Percentiles rank a stretch among this genome's conserved stretches.
These are phyloP conservation scores for Apantesis nais DNA, from an alignment of 2,888 invertebrate species.

Conservation along the genomic window DNA sequence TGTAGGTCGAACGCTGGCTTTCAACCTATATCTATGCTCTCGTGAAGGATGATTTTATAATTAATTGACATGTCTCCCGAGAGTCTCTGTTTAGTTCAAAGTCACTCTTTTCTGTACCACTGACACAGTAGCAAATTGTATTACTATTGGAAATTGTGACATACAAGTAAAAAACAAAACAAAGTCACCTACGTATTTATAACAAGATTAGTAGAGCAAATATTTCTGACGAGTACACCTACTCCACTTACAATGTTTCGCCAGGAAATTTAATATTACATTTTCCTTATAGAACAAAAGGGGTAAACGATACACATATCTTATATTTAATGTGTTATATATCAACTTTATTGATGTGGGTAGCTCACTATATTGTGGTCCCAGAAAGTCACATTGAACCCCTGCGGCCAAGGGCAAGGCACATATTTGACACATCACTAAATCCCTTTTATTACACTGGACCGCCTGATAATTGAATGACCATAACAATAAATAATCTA, in stretches of 20 bases:
- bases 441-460: background rate
- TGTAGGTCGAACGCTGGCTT: too few species aligned
- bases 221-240: background rate
- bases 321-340: conserved; percentile 42
- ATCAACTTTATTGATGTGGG: conserved; percentile 41
- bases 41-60: too few species aligned
- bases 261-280: conserved; percentile 20
- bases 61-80: too few species aligned
- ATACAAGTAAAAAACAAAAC: background rate
- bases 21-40: too few species aligned
- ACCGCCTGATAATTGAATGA: background rate
- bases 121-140: background rate
- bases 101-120: background rate
- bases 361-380: conserved; percentile 21
- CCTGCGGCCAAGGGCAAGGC: conserved; percentile 22
- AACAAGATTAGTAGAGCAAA: background rate
- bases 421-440: conserved; percentile 23
- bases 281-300: conserved; percentile 28
- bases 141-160: background rate
- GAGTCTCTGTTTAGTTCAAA: background rate
- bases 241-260: conserved; percentile 15
- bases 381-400: conserved; percentile 14
- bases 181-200: background rate
- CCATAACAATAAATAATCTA: background rate
- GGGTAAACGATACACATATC: conserved; percentile 35